Conservation (phyloP, 92 coral and sea anemone genomes). For the Parazoanthus atlanticus region DNA sequence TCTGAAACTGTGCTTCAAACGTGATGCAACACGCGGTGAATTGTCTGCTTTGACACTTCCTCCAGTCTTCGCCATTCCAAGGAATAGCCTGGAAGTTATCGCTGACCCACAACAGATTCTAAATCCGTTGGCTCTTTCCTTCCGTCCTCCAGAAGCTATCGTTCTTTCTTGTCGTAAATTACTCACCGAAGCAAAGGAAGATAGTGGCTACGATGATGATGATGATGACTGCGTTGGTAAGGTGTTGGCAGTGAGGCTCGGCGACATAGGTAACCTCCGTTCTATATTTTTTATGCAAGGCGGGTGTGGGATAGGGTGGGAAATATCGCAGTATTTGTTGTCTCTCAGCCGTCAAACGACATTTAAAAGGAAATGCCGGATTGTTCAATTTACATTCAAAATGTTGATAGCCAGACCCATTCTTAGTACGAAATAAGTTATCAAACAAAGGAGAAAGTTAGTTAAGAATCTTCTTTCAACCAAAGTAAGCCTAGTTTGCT, state of each 20-base stretch:
- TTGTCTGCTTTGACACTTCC: slow-evolving; percentile 17
- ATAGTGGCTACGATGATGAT: not conserved
- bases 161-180: not conserved
- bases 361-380: no score
- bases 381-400: no score
- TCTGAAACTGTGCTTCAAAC: not conserved
- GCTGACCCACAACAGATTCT: slow-evolving; percentile 5
- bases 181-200: not conserved
- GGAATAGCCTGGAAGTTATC: not conserved
- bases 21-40: slow-evolving; percentile 15
- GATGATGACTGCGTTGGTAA: not conserved
- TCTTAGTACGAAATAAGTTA: no score
- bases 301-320: no score
- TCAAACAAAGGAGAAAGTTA: no score
- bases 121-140: slow-evolving; percentile 16
- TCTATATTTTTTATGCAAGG: not conserved
- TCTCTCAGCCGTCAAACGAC: no score
- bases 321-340: no score
- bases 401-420: no score
- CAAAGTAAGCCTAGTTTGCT: no score
- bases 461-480: no score
- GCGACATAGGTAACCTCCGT: not conserved
- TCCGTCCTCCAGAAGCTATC: slow-evolving; percentile 5
- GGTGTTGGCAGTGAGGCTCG: not conserved
- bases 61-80: not conserved